These are phyloP conservation scores for Anabas testudineus DNA, from an alignment of 2,797 vertebrate species.

Conservation along the genomic window DNA sequence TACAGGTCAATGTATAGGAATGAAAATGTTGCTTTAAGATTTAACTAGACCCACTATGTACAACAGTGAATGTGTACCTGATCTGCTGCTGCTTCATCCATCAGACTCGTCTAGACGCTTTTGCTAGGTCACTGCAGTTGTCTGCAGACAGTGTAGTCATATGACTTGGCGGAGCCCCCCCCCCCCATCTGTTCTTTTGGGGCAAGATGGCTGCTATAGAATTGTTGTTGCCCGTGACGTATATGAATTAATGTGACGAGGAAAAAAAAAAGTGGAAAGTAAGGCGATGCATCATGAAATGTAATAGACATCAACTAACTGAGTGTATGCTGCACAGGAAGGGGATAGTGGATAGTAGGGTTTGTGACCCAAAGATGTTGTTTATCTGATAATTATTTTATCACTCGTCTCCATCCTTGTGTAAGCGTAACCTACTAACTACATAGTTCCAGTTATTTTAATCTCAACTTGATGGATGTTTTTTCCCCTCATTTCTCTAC, in stretches of 20 bases:
- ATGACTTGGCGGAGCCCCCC: conserved; percentile 69
- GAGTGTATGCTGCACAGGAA: not conserved
- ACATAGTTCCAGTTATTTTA: not conserved
- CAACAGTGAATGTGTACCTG: conserved; percentile 10
- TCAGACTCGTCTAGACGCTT: conserved; percentile 68
- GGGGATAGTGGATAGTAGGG: not conserved
- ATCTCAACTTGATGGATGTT: not conserved
- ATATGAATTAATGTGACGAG: conserved; percentile 45
- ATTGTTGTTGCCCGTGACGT: conserved; percentile 61
- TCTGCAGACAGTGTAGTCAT: conserved; percentile 76
- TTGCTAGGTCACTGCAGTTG: conserved; percentile 76
- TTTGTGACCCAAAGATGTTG: not conserved
- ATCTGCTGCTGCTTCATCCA: conserved; percentile 57
- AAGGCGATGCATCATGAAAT: conserved; percentile 7
- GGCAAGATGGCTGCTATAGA: conserved; percentile 77
- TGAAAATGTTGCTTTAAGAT: not conserved
- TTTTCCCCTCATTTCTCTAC: conserved; percentile 1
- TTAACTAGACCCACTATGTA: not conserved
- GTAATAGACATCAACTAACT: not conserved
- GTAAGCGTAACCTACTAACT: not conserved
- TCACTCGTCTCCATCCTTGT: not conserved
- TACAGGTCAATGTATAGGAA: not conserved
- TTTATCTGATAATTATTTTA: not conserved
- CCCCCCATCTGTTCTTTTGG: conserved; percentile 65
- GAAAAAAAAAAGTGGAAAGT: conserved; percentile 9